These are phyloP conservation scores for Drosophila niveifrons DNA, from an alignment of 2,888 invertebrate genomes.

Conservation along the genomic window DNA sequence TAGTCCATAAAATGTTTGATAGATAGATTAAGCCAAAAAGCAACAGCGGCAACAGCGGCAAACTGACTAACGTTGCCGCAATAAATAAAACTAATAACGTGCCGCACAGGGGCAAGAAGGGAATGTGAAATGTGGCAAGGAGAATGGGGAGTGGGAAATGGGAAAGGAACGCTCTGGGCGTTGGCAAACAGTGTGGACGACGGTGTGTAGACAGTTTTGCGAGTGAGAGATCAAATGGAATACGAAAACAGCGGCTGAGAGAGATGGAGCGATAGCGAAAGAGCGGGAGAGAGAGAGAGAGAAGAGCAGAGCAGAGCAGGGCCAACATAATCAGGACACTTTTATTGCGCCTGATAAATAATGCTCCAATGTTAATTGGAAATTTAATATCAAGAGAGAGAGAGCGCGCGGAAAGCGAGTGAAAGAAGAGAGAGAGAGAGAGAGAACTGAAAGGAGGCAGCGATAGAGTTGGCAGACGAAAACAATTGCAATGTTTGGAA, in stretches of 20 bases:
- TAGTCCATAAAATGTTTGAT: slow-evolving; percentile 62
- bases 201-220: slow-evolving; percentile 17
- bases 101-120: slow-evolving; percentile 12
- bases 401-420: neutral
- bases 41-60: neutral
- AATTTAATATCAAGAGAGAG: slow-evolving; percentile 73
- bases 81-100: slow-evolving; percentile 73
- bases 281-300: neutral
- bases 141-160: neutral
- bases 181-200: slow-evolving; percentile 29
- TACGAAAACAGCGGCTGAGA: slow-evolving; percentile 35
- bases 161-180: slow-evolving; percentile 5
- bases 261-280: no score
- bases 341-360: slow-evolving; percentile 83
- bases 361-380: slow-evolving; percentile 82
- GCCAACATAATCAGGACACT: slow-evolving; percentile 77
- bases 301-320: neutral
- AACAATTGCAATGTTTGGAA: slow-evolving; percentile 36
- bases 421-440: slow-evolving; percentile 4
- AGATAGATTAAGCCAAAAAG: slow-evolving; percentile 52
- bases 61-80: slow-evolving; percentile 33
- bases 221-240: slow-evolving; percentile 58
- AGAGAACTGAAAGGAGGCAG: slow-evolving; percentile 4
- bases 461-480: neutral
- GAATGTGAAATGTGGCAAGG: no score